Evolutionary conservation across 2,888 invertebrate genomes (phyloP), one percentile per base, ranked within the genome.

Genomic region (Tupiocoris notatus): DNA sequence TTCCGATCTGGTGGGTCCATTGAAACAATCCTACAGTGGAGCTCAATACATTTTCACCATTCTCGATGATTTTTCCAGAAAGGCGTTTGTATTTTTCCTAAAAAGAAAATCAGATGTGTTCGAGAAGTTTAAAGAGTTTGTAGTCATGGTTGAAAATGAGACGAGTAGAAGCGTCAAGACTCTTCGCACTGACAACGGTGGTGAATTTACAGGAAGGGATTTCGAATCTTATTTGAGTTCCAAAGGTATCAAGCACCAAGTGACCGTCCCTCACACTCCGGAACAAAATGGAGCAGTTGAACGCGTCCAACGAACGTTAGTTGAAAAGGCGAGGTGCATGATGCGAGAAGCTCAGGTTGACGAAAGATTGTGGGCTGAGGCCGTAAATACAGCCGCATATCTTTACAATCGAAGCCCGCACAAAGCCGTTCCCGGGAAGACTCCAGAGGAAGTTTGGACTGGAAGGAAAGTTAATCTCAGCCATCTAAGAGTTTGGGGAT

Each of bases 261-360:
- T 54, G 1, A 77, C 77, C 12, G 73, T 75, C 12, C 71, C 74
- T 1, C 78, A 78, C 54, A 77, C 78, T 9, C 78, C 79, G 2
- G 67, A 78, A 24, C 76, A 75, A 58, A 80, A 80, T 77, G 76
- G 77, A 9, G 57, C 64, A 12, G 77, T 79, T 18, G 79, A 79
- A 64, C 20, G 78, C n/a, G n/a, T 71, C 16, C 78, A 79, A 39
- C 17, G 58, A 17, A 61, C 76, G 62, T 24, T 77, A 1, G 23
- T 23, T 1, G 58, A 22, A 17, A 58, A 39, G 23, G 73, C 54
- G 9, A n/a, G 76, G 7, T 22, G 39, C 24, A 24, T 76, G 59
- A 16, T 76, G 16, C 7, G 9, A 6, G 61, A 76, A 1, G 68
- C 68, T 39, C 54, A 67, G 21, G 21, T 77, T 6, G 24, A 54